Evolutionary conservation across 2,113 vertebrate species (phyloP).

Genomic region (Henicopernis longicauda): DNA sequence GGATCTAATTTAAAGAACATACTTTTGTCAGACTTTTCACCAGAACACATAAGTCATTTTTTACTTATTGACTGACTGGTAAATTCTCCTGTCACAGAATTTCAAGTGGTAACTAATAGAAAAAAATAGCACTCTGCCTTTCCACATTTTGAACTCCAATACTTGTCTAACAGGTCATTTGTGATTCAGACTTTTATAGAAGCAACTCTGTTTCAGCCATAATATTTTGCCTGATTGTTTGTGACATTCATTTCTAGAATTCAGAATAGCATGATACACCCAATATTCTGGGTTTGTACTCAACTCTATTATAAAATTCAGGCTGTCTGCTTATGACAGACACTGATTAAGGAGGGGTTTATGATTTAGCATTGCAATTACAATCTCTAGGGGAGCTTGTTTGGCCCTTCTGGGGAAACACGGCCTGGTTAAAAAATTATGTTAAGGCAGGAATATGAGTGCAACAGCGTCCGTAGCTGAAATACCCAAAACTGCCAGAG

Average conservation of each 20-base stretch:
- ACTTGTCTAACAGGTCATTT: not conserved
- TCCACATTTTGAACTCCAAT: not conserved
- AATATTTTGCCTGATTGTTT: conserved; percentile 46
- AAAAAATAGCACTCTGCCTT: not conserved
- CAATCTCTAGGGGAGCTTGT: not conserved
- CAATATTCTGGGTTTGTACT: not conserved
- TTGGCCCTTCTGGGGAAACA: not conserved
- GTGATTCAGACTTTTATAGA: conserved; percentile 18
- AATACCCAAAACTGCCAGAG: not conserved
- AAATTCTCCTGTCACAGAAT: not conserved
- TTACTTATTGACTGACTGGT: not conserved
- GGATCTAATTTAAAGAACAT: not conserved
- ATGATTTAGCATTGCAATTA: conserved; percentile 2
- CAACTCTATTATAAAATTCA: conserved; percentile 7
- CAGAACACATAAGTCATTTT: not conserved
- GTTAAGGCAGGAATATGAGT: not conserved
- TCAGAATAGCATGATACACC: not conserved
- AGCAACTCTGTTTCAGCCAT: not conserved
- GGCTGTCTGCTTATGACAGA: not conserved
- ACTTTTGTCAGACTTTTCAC: not conserved
- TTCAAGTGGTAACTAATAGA: not conserved
- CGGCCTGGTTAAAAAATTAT: not conserved
- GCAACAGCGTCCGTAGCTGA: not conserved
- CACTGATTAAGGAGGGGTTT: not conserved
- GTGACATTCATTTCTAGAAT: conserved; percentile 42